Base-by-base conservation (phyloP, 2,888 invertebrate species). In the Belgica antarctica region DNA sequence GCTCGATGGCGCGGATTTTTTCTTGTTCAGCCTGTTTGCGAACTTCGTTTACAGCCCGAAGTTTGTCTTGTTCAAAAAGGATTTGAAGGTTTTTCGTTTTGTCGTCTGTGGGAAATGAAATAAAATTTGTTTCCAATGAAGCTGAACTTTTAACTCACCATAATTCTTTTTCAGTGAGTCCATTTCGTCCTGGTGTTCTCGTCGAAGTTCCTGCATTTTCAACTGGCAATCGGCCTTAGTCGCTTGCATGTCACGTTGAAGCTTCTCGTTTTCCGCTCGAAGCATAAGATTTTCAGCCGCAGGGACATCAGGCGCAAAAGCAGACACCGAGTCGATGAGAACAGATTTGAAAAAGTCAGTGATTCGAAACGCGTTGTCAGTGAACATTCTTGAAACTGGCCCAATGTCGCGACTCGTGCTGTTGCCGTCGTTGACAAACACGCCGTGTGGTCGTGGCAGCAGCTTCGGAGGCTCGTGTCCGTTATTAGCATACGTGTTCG, bases 131-230 rank as follows among this genome's bases (percentile, higher is more conserved):
- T 31, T 31, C 5, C 31, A 10, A 31, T 31, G 10, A 7, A 31
- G 10, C 10, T 31, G 4, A 31, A 31, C 10, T 31, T 31, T 31
- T 31, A 17, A 71, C 74, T 75, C 76, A 88, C 89, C 86, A 70
- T 85, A 83, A 75, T 87, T 88, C 73, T 89, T 87, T 76, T 89
- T 89, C 15, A 92, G 76, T 75, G 92, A 91, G 0, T 83, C 79
- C 1, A 93, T 75, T 78, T 92, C 89, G 74, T 90, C 87, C 71
- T 86, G 83, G 74, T 92, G 89, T 47, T 83, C 82, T 85, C 90
- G 89, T 73, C 85, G 84, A 72, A 85, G 77, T 63, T 86, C 85
- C 75, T 92, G 92, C 62, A 90, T 80, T 78, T 52, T 68, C 1
- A 8, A 24, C 1, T 24, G 15, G 25, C 17, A 24, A 0, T 70